These are phyloP conservation scores for Cyanoramphus novaezelandiae DNA, from an alignment of 2,113 vertebrate species.

Conservation along the genomic window DNA sequence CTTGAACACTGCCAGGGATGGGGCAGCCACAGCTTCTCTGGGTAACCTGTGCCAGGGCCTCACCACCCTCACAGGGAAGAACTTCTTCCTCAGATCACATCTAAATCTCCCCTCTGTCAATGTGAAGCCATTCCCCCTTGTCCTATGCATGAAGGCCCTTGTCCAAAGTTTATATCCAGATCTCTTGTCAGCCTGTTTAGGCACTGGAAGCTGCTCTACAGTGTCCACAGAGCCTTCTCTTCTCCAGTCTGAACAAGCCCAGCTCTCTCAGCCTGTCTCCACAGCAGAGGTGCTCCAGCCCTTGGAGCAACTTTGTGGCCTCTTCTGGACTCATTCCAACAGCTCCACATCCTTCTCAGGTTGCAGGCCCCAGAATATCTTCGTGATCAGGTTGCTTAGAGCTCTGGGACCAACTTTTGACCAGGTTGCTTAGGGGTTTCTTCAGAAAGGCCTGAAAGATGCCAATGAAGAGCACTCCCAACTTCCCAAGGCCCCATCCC, in stretches of 20 bases:
- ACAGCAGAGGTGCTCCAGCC: not conserved
- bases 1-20: not conserved
- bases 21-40: not conserved
- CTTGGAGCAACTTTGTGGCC: not conserved
- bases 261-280: not conserved
- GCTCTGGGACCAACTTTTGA: not conserved
- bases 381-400: not conserved
- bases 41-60: not conserved
- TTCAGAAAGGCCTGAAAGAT: not conserved
- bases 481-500: not conserved
- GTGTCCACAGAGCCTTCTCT: not conserved
- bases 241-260: not conserved
- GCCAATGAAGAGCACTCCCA: not conserved
- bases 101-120: not conserved
- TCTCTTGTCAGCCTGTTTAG: not conserved
- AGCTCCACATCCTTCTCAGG: not conserved
- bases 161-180: not conserved
- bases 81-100: not conserved
- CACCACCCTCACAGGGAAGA: not conserved
- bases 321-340: not conserved
- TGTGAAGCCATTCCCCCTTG: not conserved
- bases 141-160: not conserved
- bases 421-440: not conserved
- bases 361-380: not conserved
- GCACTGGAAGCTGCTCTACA: not conserved